Conservation (phyloP, 2,888 invertebrate species). For the Plebejus anna region DNA sequence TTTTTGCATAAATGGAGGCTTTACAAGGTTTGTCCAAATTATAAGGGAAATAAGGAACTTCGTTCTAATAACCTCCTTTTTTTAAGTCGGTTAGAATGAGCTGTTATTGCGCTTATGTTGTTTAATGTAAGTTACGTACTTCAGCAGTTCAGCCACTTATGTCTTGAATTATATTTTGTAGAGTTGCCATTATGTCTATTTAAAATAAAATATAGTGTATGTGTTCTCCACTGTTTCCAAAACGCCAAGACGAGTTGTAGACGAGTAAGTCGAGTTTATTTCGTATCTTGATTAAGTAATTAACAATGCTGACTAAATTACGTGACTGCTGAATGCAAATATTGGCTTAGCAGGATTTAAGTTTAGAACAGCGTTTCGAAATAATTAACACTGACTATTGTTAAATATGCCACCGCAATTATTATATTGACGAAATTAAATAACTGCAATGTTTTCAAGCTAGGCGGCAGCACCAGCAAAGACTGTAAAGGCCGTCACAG, state of each 20-base stretch:
- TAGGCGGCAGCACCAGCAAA: no score
- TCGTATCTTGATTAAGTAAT: conserved; percentile 44
- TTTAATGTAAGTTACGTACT: no score
- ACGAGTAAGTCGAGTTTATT: conserved; percentile 38
- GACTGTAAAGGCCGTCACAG: no score
- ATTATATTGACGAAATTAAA: background rate
- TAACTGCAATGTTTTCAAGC: no score
- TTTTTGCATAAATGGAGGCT: no score
- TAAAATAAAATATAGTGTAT: background rate
- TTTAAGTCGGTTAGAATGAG: no score
- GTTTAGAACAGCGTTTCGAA: conserved; percentile 28
- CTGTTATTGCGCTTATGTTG: no score
- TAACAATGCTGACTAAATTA: conserved; percentile 42
- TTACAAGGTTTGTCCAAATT: no score
- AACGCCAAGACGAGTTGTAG: conserved; percentile 39
- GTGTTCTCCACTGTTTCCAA: background rate
- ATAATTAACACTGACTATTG: conserved; percentile 18
- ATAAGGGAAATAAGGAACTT: no score
- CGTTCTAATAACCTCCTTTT: no score
- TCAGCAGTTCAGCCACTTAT: no score
- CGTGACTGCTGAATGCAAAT: conserved; percentile 39
- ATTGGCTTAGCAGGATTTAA: conserved; percentile 33
- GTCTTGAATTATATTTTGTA: no score
- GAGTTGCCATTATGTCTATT: background rate
- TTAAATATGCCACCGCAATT: background rate